Evolutionary conservation across 2,113 vertebrate genomes (phyloP), one percentile per base, ranked within the genome.

Genomic region (Zootoca vivipara): DNA sequence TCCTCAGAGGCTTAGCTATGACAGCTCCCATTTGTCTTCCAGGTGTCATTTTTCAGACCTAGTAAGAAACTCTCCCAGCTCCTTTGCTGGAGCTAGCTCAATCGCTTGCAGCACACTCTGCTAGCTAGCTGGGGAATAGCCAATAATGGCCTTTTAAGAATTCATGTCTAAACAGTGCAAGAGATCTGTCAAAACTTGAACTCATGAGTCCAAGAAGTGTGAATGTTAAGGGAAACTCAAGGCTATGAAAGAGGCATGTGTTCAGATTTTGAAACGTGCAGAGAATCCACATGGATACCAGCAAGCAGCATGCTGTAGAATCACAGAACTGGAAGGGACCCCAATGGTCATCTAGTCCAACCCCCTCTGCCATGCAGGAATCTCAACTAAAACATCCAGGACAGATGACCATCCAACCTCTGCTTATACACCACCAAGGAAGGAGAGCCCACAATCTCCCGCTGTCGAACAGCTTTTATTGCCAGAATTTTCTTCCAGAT

Each of bases 121-220:
- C 22, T 24, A 67, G 33, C 33, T 77, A 86, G 70, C 65, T 40
- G 24, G 78, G 78, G 70, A 89, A 86, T 56, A 89, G 88, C 70
- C 83, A 89, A 85, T 86, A 77, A 86, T 86, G 83, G 84, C 70
- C 87, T 85, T 89, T 89, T 89, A 33, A 86, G 82, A 89, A 86
- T 86, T 86, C 78, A 89, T 82, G 84, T 82, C 78, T 67, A 86
- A 89, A 82, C 58, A 82, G 62, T 69, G 58, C 84, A 77, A 75
- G 78, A 56, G 78, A 82, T 58, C 58, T 82, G 78, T 67, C 84
- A 81, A 86, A 82, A 75, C 42, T 38, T n/a, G 58, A 82, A 89
- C n/a, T 82, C 62, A 24, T 28, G 40, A 75, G 56, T 78, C 88
- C 78, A 82, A 69, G 33, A 85, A 75, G 78, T 69, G 20, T 46